Evolutionary conservation across 2,113 vertebrate genomes (phyloP), one percentile per base, ranked within the genome.

Genomic region (Catharus minimus): DNA sequence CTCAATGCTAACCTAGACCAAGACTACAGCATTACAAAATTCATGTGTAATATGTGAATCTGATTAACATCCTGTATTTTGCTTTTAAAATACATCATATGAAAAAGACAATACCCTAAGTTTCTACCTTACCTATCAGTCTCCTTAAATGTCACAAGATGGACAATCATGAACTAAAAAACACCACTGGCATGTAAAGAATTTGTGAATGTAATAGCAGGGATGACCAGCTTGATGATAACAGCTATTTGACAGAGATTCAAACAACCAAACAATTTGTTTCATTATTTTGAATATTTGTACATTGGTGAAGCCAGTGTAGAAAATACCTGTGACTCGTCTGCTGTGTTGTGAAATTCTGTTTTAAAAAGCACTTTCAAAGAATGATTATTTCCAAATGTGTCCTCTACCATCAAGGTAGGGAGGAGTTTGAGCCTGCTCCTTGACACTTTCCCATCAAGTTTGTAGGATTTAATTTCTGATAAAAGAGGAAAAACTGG

Each of bases 391-490:
- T 82, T 74, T 78, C 17, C 23, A 47, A 23, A 75, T 20, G 13
- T 43, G 13, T 53, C 61, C 7, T 74, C 30, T 75, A 4, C n/a
- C 2, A 24, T 57, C 23, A 43, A 65, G 50, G 11, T 5, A 67
- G 44, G 53, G 30, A 69, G 14, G 5, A 43, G 9, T 65, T 71
- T 39, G 24, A 61, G 55, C 16, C 11, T 56, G 55, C 28, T 89
- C 9, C 33, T 71, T 43, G 32, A 13, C 39, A 24, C 1, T 58
- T 72, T 76, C 87, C n/a, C n/a, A 52, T 15, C 13, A 22, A 43
- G 7, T 46, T 73, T 3, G 0, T 7, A 46, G 36, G 10, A 46
- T 80, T 79, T 44, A 0, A 15, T 23, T 61, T 64, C n/a, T 55
- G 20, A 33, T 17, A 30, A 55, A 6, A 72, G 21, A n/a, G 8